Evolutionary conservation across 1,140 invertebrate genomes (phyloP).

Genomic region (Harlomillsia oculata): DNA sequence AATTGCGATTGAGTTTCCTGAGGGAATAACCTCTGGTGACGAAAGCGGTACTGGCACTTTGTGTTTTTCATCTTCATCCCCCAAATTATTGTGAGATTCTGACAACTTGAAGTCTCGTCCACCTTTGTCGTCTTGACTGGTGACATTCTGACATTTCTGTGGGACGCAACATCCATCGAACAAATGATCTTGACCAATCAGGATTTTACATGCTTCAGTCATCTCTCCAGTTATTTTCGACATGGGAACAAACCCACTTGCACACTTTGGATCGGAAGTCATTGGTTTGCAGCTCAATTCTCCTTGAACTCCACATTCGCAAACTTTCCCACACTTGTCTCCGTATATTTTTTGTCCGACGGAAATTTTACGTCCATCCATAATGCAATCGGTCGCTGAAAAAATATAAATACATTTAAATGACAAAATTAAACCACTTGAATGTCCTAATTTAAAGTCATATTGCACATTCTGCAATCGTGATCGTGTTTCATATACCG

Average conservation of each 20-base stretch:
- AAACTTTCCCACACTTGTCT: constrained; percentile 25
- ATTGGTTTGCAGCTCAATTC: constrained; percentile 19
- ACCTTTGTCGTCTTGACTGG: constrained; percentile 30
- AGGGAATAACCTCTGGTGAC: background rate
- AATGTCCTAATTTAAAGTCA: too few species aligned
- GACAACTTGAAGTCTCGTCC: constrained; percentile 31
- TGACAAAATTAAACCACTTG: too few species aligned
- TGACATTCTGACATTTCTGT: constrained; percentile 29
- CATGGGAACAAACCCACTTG: constrained; percentile 25
- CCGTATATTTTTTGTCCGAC: constrained; percentile 25
- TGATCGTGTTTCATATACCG: too few species aligned
- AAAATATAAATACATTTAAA: too few species aligned
- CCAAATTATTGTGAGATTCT: constrained; percentile 32
- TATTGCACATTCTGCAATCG: too few species aligned
- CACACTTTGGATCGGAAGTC: constrained; percentile 5
- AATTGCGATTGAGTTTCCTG: constrained; percentile 26
- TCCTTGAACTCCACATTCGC: constrained; percentile 23
- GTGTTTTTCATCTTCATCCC: constrained; percentile 26
- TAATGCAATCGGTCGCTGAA: constrained; percentile 18
- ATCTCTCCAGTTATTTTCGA: constrained; percentile 31
- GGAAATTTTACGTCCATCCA: constrained; percentile 20
- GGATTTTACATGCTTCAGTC: constrained; percentile 28
- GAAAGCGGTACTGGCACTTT: constrained; percentile 11
- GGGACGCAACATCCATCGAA: constrained; percentile 36
- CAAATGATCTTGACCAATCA: constrained; percentile 22